Percentiles rank a stretch among this genome's conserved stretches.
Conservation (phyloP, 2,797 vertebrate species). For the Pangasius larnaudii region DNA sequence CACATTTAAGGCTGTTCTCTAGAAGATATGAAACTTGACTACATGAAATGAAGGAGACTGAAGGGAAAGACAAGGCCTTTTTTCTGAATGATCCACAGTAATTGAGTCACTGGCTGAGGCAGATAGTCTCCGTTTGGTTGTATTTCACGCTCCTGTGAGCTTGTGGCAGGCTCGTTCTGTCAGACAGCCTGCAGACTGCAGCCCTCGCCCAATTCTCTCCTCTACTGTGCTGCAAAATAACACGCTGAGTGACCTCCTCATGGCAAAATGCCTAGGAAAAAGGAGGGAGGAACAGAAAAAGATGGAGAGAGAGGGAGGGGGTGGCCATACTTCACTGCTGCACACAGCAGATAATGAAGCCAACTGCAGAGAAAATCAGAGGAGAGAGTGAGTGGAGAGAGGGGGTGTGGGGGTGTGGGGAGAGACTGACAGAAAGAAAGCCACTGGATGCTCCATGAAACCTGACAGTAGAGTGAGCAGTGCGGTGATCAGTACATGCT, state of each 20-base stretch:
- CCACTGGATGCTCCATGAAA: constrained; percentile 40
- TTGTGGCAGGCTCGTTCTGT: constrained; percentile 46
- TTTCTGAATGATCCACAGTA: constrained; percentile 45
- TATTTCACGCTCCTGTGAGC: constrained; percentile 53
- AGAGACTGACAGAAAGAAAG: constrained; percentile 16
- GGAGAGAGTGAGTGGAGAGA: constrained; percentile 20
- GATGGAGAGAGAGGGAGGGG: constrained; percentile 24
- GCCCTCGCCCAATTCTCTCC: constrained; percentile 46
- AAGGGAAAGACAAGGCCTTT: constrained; percentile 39
- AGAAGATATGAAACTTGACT: constrained; percentile 43
- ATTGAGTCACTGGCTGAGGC: constrained; percentile 56
- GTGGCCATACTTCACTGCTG: constrained; percentile 45
- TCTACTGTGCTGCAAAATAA: constrained; percentile 52
- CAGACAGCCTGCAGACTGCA: constrained; percentile 47
- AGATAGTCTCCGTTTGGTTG: constrained; percentile 53
- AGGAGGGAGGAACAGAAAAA: constrained; percentile 35
- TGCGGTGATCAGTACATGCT: background rate
- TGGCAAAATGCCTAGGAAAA: constrained; percentile 53
- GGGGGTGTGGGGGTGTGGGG: constrained; percentile 2
- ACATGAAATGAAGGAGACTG: constrained; percentile 33
- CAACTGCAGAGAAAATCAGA: constrained; percentile 51
- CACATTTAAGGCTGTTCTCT: constrained; percentile 32
- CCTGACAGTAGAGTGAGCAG: constrained; percentile 34
- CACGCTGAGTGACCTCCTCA: constrained; percentile 49
- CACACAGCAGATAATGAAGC: constrained; percentile 57